Base-by-base conservation (phyloP, 2,113 vertebrate species). In the Vireo altiloquus region DNA sequence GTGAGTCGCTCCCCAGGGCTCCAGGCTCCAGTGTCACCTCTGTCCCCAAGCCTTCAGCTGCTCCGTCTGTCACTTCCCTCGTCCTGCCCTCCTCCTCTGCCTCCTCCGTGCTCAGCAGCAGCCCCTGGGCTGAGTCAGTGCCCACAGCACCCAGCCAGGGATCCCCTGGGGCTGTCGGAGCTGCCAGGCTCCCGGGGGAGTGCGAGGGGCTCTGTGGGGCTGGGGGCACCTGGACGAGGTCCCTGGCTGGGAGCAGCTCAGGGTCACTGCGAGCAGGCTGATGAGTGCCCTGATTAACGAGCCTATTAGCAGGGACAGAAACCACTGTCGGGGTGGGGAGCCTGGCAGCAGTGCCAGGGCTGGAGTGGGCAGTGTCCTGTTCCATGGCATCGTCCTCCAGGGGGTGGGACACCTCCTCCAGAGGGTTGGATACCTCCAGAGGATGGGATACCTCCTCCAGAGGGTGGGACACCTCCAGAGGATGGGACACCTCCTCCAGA, bases 151-250 rank as follows among this genome's bases (percentile, higher is more conserved):
- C 69, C 60, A 14, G 56, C 50, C 52, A 11, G 53, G 88, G 35
- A 7, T 22, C 7, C 3, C 40, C 76, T 33, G 21, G 22, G 4
- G 56, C 10, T 0, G 21, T 44, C 7, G 49, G 30, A 1, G 30
- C 76, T 14, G 14, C 39, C 49, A 5, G 35, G 20, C 40, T 52
- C 25, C 0, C 15, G 1, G 87, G 15, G 13, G 64, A 28, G 19
- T 14, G 5, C 0, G 5, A 16, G 49, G 75, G 56, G 39, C 20
- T 77, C 13, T n/a, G 60, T 3, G 47, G 15, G 35, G 5, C 33
- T 13, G 72, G 72, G 12, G 57, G 44, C 18, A 49, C 13, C 24
- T 7, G 60, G 13, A 6, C 5, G 2, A 15, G 50, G 10, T 74
- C 74, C 66, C 53, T 5, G 50, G 7, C 35, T 15, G 12, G 64